Base-by-base conservation (phyloP, 2,888 invertebrate genomes). In the Platerodrilus igneus region DNA sequence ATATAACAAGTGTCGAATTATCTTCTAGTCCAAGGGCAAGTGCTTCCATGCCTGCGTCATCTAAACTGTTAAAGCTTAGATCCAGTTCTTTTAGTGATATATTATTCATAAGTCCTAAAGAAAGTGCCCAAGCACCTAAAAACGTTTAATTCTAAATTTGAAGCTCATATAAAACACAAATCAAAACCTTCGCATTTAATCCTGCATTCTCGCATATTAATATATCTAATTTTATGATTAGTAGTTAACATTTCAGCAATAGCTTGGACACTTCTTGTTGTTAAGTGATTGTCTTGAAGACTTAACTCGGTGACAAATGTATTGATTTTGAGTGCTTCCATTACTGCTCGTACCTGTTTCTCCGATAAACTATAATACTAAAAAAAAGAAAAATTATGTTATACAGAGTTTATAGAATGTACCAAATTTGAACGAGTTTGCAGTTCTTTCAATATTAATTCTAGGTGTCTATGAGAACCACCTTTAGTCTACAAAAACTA, bases 21-120 rank as follows among this genome's bases (percentile, higher is more conserved):
- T 57, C 57, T 18, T 48, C 49, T 3, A 74, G 48, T 2, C 66
- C 67, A 1, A 43, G 47, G 16, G 59, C 55, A 6, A 74, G 40
- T 5, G 51, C 29, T 9, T 42, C 37, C 7, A 74, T 42, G 4
- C 75, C 75, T 15, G 66, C 60, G 40, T 70, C 66, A 3, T 66
- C 68, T 19, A 76, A 54, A 33, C 66, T 59, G 47, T 75, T 75
- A 42, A 55, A 58, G 44, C 68, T 68, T 8, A 74, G 56, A 57
- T 72, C 68, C 6, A 74, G 41, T 13, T 62, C 60, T 21, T 38
- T 48, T 9, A 74, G 46, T 2, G 55, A 52, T 14, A 56, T 52
- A n/a, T 64, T 63, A 1, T 37, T 41, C 2, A 52, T 48, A 14
- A 74, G 49, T 2, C 68, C 70, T 4, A 65, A 56, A 8, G 53